A percentile compares a stretch with the other conserved stretches of the same genome.
Conservation (phyloP, 1,140 invertebrate genomes). For the Heliothis subflexa region DNA sequence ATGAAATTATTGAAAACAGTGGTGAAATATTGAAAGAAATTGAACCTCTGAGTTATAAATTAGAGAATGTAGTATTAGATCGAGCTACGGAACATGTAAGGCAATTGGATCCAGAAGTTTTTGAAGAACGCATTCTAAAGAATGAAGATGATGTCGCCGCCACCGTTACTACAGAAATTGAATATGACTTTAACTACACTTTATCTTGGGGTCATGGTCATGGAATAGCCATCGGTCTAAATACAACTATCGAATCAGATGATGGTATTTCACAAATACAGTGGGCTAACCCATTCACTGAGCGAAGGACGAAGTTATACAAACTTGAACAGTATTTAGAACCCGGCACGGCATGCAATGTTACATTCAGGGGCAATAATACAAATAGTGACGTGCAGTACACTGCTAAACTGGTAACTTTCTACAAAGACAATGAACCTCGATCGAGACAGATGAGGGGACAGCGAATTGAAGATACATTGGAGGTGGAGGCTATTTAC, state of each 20-base stretch:
- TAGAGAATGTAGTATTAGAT: constrained; percentile 89
- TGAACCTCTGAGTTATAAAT: constrained; percentile 91
- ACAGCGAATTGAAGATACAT: constrained; percentile 88
- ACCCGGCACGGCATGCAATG: constrained; percentile 92
- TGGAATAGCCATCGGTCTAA: constrained; percentile 90
- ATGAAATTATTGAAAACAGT: constrained; percentile 87
- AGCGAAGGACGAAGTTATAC: constrained; percentile 87
- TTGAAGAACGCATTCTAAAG: constrained; percentile 88
- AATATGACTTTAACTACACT: constrained; percentile 89
- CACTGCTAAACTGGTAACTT: constrained; percentile 89
- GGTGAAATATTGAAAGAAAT: constrained; percentile 93
- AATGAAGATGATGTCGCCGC: constrained; percentile 87
- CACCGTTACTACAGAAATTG: constrained; percentile 90
- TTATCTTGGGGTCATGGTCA: constrained; percentile 93
- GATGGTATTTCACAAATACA: constrained; percentile 88
- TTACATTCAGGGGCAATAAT: constrained; percentile 90
- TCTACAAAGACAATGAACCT: constrained; percentile 88
- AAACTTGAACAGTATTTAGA: constrained; percentile 88
- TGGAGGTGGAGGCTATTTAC: constrained; percentile 90
- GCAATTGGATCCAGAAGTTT: constrained; percentile 81
- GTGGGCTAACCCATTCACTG: constrained; percentile 89
- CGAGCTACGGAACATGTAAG: constrained; percentile 86
- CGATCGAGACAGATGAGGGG: constrained; percentile 84
- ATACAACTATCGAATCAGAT: constrained; percentile 88
- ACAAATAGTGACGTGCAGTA: constrained; percentile 91